Percentiles rank a stretch among this genome's conserved stretches.
Conservation (phyloP, 2,888 invertebrate species). For the Spilarctia lutea region DNA sequence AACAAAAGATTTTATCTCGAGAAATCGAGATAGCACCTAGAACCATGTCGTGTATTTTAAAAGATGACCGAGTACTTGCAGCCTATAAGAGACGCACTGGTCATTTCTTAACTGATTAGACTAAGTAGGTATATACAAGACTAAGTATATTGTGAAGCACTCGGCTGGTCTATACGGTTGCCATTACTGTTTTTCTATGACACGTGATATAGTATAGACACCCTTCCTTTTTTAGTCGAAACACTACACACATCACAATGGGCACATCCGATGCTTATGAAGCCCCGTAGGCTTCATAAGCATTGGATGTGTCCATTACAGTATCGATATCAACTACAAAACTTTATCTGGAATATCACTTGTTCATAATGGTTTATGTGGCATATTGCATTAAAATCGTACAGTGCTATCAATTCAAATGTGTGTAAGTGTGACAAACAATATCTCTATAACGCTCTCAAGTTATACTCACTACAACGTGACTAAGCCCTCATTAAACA, state of each 20-base stretch:
- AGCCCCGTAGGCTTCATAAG: not conserved
- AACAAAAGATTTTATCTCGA: too few relatives aligned
- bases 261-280: too few relatives aligned
- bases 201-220: not conserved
- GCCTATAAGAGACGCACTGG: too few relatives aligned
- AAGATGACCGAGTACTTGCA: too few relatives aligned
- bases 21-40: too few relatives aligned
- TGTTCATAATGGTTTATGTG: not conserved
- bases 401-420: not conserved
- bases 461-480: conserved; percentile 87
- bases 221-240: not conserved
- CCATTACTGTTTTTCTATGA: too few relatives aligned
- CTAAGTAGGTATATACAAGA: too few relatives aligned
- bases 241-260: too few relatives aligned
- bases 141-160: not conserved
- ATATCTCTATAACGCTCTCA: not conserved
- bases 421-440: not conserved
- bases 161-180: too few relatives aligned
- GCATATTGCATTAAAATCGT: not conserved
- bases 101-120: too few relatives aligned
- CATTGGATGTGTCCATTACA: not conserved
- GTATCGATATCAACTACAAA: not conserved
- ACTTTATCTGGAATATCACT: not conserved
- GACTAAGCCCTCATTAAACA: too few relatives aligned
- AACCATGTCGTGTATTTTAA: too few relatives aligned